Conservation (phyloP, 2,797 vertebrate genomes). For the Mormyrops attenuatus region DNA sequence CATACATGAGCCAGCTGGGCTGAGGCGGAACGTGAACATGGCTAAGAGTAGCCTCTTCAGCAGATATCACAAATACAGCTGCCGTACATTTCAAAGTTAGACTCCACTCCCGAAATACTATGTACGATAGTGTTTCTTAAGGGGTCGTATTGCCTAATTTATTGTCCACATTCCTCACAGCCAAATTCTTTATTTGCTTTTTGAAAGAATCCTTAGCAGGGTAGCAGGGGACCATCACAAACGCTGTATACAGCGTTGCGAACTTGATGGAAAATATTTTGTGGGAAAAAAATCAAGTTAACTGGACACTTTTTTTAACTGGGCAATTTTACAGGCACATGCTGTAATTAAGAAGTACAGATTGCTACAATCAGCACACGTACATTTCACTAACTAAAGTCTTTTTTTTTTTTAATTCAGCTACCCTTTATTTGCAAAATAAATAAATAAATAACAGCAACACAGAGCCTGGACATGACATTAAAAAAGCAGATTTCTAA, state of each 20-base stretch:
- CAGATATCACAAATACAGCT: neutral
- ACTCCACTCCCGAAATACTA: neutral
- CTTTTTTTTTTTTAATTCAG: neutral
- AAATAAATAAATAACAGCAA: neutral
- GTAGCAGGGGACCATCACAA: neutral
- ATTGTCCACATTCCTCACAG: neutral
- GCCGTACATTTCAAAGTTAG: neutral
- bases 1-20: neutral
- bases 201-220: neutral
- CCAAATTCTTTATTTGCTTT: neutral
- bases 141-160: neutral
- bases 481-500: neutral
- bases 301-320: neutral
- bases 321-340: neutral
- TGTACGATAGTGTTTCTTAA: neutral
- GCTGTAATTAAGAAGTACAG: neutral
- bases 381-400: neutral
- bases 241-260: neutral
- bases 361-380: neutral
- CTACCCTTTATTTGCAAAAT: neutral
- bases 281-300: neutral
- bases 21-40: neutral
- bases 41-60: neutral
- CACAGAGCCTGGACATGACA: neutral
- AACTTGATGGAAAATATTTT: neutral